Percentiles rank a stretch among this genome's conserved stretches.
Evolutionary conservation across 2,797 vertebrate genomes (phyloP).

Genomic region (Lophotriccus pileatus): DNA sequence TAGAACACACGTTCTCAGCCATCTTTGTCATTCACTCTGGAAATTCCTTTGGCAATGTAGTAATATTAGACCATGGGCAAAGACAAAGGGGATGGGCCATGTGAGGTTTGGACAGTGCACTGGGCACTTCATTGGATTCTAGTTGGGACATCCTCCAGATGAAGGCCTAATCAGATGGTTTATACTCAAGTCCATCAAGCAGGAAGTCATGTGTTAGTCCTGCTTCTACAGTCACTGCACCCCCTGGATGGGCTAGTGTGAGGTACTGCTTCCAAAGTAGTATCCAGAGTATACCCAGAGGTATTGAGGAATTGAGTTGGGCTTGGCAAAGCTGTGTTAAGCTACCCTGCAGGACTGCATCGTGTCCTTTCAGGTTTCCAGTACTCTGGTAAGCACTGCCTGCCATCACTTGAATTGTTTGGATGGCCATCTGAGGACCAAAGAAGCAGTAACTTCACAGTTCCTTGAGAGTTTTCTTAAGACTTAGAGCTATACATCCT

Average conservation of each 20-base stretch:
- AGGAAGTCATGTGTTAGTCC: neutral
- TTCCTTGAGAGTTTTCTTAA: neutral
- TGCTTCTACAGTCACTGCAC: no score
- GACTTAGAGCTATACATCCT: neutral
- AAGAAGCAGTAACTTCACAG: neutral
- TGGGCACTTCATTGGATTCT: neutral
- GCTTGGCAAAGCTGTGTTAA: neutral
- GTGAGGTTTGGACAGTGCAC: neutral
- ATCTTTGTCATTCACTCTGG: neutral
- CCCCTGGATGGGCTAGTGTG: neutral
- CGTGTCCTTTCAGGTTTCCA: neutral
- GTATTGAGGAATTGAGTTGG: neutral
- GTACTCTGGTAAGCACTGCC: neutral
- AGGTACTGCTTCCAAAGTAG: neutral
- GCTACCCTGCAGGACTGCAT: neutral
- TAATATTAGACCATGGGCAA: neutral
- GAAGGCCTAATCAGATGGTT: neutral
- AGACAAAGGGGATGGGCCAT: neutral
- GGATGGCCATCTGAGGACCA: neutral
- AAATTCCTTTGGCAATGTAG: neutral
- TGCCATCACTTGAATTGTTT: neutral
- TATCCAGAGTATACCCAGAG: neutral
- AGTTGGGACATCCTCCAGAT: neutral
- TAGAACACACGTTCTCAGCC: neutral
- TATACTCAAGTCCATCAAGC: neutral